Percentiles rank a stretch among this genome's conserved stretches.
These are phyloP conservation scores for Lateolabrax maculatus DNA, from an alignment of 2,797 vertebrate genomes.

Conservation along the genomic window DNA sequence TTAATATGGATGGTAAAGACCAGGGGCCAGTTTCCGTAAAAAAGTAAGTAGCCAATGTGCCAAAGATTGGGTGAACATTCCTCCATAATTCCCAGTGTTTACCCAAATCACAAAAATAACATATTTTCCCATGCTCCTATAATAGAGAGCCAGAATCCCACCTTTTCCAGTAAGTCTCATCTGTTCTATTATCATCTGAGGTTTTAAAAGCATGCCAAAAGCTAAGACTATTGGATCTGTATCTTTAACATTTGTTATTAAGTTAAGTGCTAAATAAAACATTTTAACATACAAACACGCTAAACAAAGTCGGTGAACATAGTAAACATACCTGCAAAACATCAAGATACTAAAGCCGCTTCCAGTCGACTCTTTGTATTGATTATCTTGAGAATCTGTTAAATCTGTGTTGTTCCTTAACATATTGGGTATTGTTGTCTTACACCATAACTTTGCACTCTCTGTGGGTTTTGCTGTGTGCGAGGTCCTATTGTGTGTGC, in stretches of 20 bases:
- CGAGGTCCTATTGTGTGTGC: not conserved
- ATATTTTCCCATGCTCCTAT: not conserved
- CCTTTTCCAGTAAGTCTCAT: too few species aligned
- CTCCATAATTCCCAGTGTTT: not conserved
- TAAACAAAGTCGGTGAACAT: not conserved
- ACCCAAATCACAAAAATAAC: not conserved
- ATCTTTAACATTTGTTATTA: too few species aligned
- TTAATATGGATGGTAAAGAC: not conserved
- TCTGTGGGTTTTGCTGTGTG: not conserved
- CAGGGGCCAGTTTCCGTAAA: not conserved
- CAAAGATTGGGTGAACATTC: not conserved
- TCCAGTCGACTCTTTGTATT: too few species aligned
- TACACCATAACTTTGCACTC: not conserved
- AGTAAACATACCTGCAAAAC: not conserved
- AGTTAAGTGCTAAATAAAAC: not conserved
- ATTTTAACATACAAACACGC: not conserved
- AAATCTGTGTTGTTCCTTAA: too few species aligned
- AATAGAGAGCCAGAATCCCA: not conserved
- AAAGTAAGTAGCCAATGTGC: not conserved
- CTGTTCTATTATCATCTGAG: not conserved
- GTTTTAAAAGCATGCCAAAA: not conserved
- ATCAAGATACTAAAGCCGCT: conserved; percentile 4
- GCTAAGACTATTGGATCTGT: not conserved
- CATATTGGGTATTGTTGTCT: not conserved
- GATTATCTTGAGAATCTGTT: too few species aligned